Conservation (phyloP, 2,888 invertebrate species). For the Clanis bilineata region DNA sequence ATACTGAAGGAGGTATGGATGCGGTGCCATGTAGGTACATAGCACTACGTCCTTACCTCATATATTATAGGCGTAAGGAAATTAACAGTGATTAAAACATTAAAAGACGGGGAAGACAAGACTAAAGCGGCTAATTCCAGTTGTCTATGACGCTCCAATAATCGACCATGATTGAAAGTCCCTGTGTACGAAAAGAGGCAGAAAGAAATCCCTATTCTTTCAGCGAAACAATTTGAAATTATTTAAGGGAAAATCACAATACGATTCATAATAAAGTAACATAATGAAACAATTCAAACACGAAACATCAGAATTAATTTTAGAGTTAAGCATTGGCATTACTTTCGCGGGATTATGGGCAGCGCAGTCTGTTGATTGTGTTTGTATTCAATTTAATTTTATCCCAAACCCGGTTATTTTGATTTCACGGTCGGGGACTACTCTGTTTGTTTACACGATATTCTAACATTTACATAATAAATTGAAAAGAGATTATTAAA, state of each 20-base stretch:
- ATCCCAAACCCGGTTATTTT: not conserved
- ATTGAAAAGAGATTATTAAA: not conserved
- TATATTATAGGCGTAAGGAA: too few species aligned
- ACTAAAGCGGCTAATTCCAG: too few species aligned
- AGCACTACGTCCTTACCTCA: too few species aligned
- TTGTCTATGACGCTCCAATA: too few species aligned
- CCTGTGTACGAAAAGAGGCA: too few species aligned
- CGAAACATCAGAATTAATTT: slow-evolving; percentile 20
- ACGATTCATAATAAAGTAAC: not conserved
- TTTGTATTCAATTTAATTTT: slow-evolving; percentile 48
- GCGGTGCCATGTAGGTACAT: too few species aligned
- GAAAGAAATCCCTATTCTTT: too few species aligned
- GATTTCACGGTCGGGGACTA: not conserved
- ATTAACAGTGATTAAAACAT: too few species aligned
- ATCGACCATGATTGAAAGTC: too few species aligned
- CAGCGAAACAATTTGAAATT: too few species aligned
- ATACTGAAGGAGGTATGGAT: too few species aligned
- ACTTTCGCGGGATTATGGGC: slow-evolving; percentile 26
- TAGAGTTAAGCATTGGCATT: not conserved
- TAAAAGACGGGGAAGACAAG: too few species aligned
- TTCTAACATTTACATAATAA: not conserved
- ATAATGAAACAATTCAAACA: slow-evolving; percentile 25
- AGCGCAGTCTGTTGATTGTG: slow-evolving; percentile 34
- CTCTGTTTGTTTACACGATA: not conserved
- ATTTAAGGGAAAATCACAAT: not conserved